These are phyloP conservation scores for Phacellophora camtschatica DNA, from an alignment of 30 jellyfish, hydroid and myxozoan species.

Conservation along the genomic window DNA sequence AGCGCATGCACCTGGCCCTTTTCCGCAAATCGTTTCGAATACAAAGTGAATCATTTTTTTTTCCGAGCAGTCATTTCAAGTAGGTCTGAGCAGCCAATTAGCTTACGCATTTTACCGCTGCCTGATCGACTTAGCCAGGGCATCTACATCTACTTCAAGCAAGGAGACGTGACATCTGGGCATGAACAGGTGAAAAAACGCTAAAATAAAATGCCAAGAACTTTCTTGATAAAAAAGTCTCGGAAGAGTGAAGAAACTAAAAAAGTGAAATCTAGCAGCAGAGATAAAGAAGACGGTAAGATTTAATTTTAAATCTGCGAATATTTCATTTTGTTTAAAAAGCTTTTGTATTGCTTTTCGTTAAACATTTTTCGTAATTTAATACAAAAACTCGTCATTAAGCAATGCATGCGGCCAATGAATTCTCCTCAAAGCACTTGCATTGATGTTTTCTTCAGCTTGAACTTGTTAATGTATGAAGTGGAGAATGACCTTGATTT, in stretches of 20 bases:
- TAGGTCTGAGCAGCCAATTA: conserved; percentile 32
- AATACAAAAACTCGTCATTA: too few relatives aligned
- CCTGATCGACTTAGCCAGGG: too few relatives aligned
- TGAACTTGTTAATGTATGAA: too few relatives aligned
- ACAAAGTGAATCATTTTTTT: conserved; percentile 10
- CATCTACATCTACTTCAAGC: too few relatives aligned
- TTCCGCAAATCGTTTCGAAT: not conserved
- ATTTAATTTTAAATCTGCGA: not conserved
- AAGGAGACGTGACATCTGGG: too few relatives aligned
- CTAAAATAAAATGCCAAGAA: conserved; percentile 31
- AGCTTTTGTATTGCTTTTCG: too few relatives aligned
- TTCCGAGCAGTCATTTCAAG: conserved; percentile 38
- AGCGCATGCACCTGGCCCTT: conserved; percentile 46
- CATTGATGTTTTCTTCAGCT: too few relatives aligned
- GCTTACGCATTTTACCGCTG: not conserved
- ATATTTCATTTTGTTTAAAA: not conserved
- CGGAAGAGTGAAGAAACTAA: conserved; percentile 5
- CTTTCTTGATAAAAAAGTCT: conserved; percentile 31
- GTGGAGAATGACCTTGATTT: too few relatives aligned
- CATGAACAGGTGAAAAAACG: not conserved
- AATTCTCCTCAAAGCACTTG: too few relatives aligned
- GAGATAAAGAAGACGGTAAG: not conserved
- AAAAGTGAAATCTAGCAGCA: not conserved
- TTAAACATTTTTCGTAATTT: too few relatives aligned
- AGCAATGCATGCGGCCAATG: too few relatives aligned